A percentile compares a stretch with the other conserved stretches of the same genome.
phyloP scores from a whole-genome alignment of 2,113 vertebrate genomes.

The Rhombomys opimus region DNA sequence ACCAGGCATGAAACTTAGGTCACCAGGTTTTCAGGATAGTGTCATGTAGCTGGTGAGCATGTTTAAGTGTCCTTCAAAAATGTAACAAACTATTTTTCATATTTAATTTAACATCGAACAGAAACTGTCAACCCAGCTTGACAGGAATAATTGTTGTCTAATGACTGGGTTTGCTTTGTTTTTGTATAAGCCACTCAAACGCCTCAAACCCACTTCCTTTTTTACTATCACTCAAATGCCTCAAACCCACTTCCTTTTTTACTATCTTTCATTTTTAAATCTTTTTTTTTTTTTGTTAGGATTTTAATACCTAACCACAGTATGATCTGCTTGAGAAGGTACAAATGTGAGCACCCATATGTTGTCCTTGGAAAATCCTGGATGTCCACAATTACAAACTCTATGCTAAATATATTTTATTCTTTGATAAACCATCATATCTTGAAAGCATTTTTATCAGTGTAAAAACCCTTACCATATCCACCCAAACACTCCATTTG shows the following conservation, averaged over 20 bases:
- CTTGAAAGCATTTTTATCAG: neutral
- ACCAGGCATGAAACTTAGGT: neutral
- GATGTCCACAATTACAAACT: neutral
- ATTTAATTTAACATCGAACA: slow-evolving; percentile 58
- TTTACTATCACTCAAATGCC: neutral
- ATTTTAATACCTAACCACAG: neutral
- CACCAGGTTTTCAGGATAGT: neutral
- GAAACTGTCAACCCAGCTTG: slow-evolving; percentile 32
- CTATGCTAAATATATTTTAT: neutral
- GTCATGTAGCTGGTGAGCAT: neutral
- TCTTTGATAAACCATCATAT: neutral
- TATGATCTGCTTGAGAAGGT: neutral
- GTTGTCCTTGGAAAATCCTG: neutral
- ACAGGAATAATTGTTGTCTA: slow-evolving; percentile 54
- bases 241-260: slow-evolving; percentile 6
- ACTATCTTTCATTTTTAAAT: neutral
- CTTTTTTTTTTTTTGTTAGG: neutral
- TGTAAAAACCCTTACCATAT: neutral
- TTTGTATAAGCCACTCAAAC: neutral
- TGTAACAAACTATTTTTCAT: slow-evolving; percentile 53
- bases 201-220: neutral
- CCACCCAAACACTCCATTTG: neutral
- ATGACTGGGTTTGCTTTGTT: slow-evolving; percentile 44
- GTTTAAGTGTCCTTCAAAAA: slow-evolving; percentile 62
- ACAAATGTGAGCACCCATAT: neutral